phyloP scores from a whole-genome alignment of 2,888 invertebrate species.

The Drosophila hamatofila region DNA sequence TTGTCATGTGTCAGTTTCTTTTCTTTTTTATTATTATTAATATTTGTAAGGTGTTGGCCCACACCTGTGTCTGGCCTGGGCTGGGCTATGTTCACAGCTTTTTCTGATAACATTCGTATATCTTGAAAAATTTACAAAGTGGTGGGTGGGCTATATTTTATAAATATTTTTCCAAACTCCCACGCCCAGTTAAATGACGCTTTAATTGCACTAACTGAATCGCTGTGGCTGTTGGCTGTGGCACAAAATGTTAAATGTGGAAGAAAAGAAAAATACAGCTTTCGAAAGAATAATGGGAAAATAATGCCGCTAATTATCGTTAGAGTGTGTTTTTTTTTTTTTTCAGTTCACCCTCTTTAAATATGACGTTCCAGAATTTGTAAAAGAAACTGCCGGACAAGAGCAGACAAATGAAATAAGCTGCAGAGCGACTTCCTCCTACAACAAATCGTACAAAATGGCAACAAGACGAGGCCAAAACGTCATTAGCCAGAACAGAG shows the following conservation, averaged over 20 bases:
- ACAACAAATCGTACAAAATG: conserved; percentile 56
- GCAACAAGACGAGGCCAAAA: conserved; percentile 46
- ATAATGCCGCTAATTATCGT: conserved; percentile 77
- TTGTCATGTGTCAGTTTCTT: conserved; percentile 57
- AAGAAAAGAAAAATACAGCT: conserved; percentile 1
- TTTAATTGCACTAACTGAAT: conserved; percentile 73
- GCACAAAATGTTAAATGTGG: conserved; percentile 37
- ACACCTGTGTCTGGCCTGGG: conserved; percentile 24
- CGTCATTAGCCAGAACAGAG: conserved; percentile 71
- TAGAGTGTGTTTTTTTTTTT: conserved; percentile 62
- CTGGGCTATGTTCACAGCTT: not conserved
- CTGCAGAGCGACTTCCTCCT: conserved; percentile 61
- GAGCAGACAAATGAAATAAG: conserved; percentile 45
- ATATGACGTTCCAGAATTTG: conserved; percentile 68
- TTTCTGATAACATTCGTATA: conserved; percentile 14
- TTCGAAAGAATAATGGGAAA: conserved; percentile 76
- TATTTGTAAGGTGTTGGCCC: not conserved
- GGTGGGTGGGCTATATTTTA: conserved; percentile 19
- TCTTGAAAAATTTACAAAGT: conserved; percentile 9
- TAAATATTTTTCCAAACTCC: conserved; percentile 42
- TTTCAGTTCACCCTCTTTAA: conserved; percentile 29
- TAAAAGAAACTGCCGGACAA: conserved; percentile 64
- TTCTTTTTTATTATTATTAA: not conserved
- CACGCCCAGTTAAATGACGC: conserved; percentile 76
- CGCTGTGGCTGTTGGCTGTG: conserved; percentile 12